Base-by-base conservation (phyloP, 2,797 vertebrate species). In the Carapus acus region DNA sequence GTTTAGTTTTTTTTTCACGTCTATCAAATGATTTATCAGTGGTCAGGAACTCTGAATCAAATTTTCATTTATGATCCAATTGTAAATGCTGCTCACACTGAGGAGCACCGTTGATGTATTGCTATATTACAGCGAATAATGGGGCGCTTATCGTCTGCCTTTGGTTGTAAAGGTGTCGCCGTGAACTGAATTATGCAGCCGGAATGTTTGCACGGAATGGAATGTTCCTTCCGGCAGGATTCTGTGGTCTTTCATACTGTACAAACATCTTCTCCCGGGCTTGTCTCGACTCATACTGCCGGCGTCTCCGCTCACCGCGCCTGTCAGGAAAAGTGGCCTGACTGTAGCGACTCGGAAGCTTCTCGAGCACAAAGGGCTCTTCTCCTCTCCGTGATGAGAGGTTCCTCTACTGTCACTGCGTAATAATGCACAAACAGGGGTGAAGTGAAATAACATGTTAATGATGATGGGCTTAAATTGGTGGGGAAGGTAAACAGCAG, bases 211-310 rank as follows among this genome's bases (percentile, higher is more conserved):
- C 1, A 14, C 17, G 47, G 47, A 74, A 13, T 55, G 59, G 76
- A 81, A 83, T 77, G 57, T 76, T 71, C 66, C 65, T 67, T 57
- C 29, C 3, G 7, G 73, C 63, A 45, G 29, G 53, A 74, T 69
- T 39, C 14, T 67, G 58, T 43, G 8, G 48, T 50, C 43, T 56
- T 49, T 17, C 24, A 23, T 50, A 56, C 58, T 67, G 54, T 58
- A 73, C 65, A 69, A 64, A 62, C 56, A 69, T 38, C 51, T 24
- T 59, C 46, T 73, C 33, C 56, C 15, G 56, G 75, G 76, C 85
- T 65, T 83, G 85, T 64, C 80, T 76, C 21, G 67, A 85, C 82
- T 70, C 50, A 84, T 81, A 43, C 60, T 57, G 14, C 15, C 58
- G 50, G 54, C 66, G 60, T 65, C 67, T 78, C 50, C 56, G 67